These are phyloP conservation scores for Sylvia atricapilla DNA, from an alignment of 2,113 vertebrate genomes.

Conservation along the genomic window DNA sequence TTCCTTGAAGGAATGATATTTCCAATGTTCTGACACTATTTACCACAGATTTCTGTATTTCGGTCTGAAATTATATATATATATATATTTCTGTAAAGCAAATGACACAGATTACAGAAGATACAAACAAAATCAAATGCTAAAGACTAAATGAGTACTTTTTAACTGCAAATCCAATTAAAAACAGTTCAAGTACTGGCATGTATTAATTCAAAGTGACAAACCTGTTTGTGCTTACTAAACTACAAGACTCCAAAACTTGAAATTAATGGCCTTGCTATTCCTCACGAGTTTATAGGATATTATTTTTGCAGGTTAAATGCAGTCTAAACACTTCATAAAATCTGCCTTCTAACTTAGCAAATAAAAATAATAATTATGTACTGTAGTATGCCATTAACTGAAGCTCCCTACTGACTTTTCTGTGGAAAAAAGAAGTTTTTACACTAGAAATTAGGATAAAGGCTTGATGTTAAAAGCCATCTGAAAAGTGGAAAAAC, in stretches of 20 bases:
- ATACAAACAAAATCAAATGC: background rate
- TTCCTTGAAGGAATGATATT: background rate
- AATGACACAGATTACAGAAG: background rate
- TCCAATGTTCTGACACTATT: background rate
- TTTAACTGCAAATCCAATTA: background rate
- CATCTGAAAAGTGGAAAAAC: background rate
- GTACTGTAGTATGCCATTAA: background rate
- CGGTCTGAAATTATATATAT: background rate
- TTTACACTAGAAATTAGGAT: background rate
- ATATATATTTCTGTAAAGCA: background rate
- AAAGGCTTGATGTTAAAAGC: background rate
- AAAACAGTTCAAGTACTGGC: background rate
- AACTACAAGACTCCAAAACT: background rate
- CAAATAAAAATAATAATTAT: background rate
- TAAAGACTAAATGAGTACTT: background rate
- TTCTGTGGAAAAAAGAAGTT: background rate
- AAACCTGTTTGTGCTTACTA: background rate
- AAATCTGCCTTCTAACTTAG: background rate
- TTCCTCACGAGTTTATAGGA: background rate
- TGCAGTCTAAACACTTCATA: background rate
- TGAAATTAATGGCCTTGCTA: background rate
- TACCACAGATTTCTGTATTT: background rate
- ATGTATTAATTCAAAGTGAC: background rate
- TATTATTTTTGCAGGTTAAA: background rate
- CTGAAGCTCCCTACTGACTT: background rate